Conservation (phyloP, 1,140 invertebrate species). For the Dreissena polymorpha region DNA sequence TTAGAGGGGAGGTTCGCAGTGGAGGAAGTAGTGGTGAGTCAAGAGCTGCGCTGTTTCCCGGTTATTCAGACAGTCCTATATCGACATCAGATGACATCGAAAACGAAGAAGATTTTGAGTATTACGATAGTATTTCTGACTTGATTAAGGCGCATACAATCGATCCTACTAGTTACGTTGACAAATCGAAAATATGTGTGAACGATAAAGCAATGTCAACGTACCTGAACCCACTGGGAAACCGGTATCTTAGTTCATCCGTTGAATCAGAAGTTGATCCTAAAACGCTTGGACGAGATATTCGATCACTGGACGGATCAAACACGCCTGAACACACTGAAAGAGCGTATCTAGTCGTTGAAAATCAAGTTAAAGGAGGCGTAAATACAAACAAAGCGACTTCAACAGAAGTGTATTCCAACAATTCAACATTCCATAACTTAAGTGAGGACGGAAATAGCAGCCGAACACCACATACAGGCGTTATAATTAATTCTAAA, state of each 20-base stretch:
- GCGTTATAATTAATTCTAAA: not conserved
- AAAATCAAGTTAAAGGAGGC: conserved; percentile 10
- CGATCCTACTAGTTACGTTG: conserved; percentile 34
- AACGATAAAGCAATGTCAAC: conserved; percentile 51
- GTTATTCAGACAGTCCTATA: conserved; percentile 47
- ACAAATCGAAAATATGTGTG: conserved; percentile 29
- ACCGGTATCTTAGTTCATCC: conserved; percentile 33
- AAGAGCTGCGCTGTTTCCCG: conserved; percentile 33
- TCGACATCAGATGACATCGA: conserved; percentile 51
- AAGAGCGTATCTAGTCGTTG: conserved; percentile 29
- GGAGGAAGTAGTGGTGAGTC: conserved; percentile 16
- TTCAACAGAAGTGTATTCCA: not conserved
- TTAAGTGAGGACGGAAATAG: too few relatives aligned
- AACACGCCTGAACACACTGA: not conserved
- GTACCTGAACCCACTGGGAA: conserved; percentile 45
- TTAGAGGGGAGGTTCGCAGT: too few relatives aligned
- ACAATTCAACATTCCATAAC: not conserved
- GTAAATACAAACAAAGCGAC: not conserved
- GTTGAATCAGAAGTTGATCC: conserved; percentile 19
- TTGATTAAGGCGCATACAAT: conserved; percentile 45
- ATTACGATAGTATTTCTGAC: conserved; percentile 50
- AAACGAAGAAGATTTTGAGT: conserved; percentile 52
- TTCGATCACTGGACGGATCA: not conserved
- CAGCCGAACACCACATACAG: not conserved
- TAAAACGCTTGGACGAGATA: not conserved